Evolutionary conservation across 2,888 invertebrate genomes (phyloP).

Genomic region (Phyllotreta cruciferae): DNA sequence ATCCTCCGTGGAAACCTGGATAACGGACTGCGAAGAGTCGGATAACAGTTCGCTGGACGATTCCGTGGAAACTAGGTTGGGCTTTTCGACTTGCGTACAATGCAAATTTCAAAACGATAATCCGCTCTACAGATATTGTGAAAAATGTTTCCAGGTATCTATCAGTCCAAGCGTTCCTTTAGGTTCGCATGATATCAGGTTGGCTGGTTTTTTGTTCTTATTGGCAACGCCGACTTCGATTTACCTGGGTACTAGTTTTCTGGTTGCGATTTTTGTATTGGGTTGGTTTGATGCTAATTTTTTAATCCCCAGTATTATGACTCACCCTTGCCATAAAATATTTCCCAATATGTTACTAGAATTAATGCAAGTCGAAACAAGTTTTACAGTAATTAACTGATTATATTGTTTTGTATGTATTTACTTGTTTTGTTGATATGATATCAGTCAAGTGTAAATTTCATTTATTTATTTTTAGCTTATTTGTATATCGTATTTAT

Average conservation of each 20-base stretch:
- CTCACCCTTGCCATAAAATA: too few species aligned
- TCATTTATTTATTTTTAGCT: slow-evolving; percentile 1
- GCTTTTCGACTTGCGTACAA: slow-evolving; percentile 71
- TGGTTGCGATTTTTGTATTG: background rate
- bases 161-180: slow-evolving; percentile 28
- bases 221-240: slow-evolving; percentile 4
- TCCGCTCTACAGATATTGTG: slow-evolving; percentile 72
- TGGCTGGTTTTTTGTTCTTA: slow-evolving; percentile 26
- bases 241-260: background rate
- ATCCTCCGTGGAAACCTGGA: slow-evolving; percentile 54
- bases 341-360: too few species aligned
- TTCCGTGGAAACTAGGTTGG: slow-evolving; percentile 52
- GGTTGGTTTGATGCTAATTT: background rate
- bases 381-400: background rate
- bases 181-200: slow-evolving; percentile 22
- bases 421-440: background rate
- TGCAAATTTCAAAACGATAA: slow-evolving; percentile 68
- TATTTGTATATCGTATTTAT: background rate
- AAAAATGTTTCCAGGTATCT: slow-evolving; percentile 72
- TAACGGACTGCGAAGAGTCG: slow-evolving; percentile 57
- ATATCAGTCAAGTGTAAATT: background rate
- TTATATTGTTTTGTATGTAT: background rate
- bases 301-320: too few species aligned
- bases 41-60: slow-evolving; percentile 51
- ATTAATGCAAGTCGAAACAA: too few species aligned